These are phyloP conservation scores for Leiothrix lutea DNA, from an alignment of 2,113 vertebrate genomes.

Conservation along the genomic window DNA sequence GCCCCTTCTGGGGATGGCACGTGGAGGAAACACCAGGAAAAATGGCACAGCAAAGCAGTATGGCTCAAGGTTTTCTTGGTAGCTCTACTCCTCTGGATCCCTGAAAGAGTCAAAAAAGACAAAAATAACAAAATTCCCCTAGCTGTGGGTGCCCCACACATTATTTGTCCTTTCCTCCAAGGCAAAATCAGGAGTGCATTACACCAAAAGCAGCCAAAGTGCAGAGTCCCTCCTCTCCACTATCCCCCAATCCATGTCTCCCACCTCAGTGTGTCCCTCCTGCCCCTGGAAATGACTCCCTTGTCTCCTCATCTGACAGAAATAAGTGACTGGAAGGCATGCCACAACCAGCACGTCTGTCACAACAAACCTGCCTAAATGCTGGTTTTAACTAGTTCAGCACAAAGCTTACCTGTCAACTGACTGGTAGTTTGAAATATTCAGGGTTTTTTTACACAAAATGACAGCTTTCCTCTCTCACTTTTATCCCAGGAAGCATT, in stretches of 20 bases:
- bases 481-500: neutral
- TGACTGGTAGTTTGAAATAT: neutral
- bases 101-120: neutral
- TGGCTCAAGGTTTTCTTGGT: neutral
- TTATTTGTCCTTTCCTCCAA: neutral
- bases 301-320: neutral
- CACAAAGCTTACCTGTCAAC: conserved; percentile 18
- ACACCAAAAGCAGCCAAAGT: accelerated
- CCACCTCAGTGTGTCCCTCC: neutral
- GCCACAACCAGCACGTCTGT: neutral
- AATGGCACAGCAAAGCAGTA: neutral
- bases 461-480: neutral
- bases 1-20: neutral
- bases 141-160: neutral
- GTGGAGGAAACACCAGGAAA: neutral
- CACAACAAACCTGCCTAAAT: conserved; percentile 8
- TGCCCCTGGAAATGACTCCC: neutral
- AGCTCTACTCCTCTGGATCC: neutral
- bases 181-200: neutral
- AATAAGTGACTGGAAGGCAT: neutral
- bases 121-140: too few relatives aligned
- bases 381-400: neutral
- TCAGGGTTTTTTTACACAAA: neutral
- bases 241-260: neutral
- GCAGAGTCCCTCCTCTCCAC: neutral